These are phyloP conservation scores for Microtus ochrogaster DNA, from an alignment of 2,113 vertebrate species.

Conservation along the genomic window DNA sequence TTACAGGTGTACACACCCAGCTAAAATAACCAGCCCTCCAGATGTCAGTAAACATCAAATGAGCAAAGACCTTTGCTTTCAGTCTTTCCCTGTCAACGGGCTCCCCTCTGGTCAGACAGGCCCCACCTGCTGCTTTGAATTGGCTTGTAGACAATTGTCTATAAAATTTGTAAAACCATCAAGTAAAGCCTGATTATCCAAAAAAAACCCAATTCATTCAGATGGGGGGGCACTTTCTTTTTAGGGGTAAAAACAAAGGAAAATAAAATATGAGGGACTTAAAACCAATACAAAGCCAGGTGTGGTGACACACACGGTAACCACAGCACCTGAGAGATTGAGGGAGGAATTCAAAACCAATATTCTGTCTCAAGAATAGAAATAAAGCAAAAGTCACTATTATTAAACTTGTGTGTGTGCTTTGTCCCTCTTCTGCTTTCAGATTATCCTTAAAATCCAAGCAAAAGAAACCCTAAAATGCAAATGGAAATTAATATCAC, in stretches of 20 bases:
- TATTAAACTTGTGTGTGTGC: not conserved
- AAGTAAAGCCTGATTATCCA: not conserved
- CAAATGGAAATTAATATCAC: not conserved
- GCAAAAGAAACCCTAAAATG: not conserved
- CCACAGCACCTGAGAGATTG: too few species aligned
- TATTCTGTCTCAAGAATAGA: not conserved
- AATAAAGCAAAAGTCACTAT: not conserved
- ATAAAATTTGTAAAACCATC: conserved; percentile 3
- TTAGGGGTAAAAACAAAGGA: not conserved
- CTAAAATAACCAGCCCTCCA: not conserved
- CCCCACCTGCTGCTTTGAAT: not conserved
- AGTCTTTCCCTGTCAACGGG: accelerated
- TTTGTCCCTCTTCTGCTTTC: not conserved
- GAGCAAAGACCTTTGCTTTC: not conserved
- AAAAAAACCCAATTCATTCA: not conserved
- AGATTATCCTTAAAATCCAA: conserved; percentile 30
- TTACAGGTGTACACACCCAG: not conserved
- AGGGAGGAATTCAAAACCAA: not conserved
- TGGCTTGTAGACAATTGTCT: not conserved
- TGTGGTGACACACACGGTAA: not conserved
- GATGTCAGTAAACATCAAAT: not conserved
- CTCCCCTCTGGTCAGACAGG: not conserved
- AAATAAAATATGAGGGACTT: not conserved
- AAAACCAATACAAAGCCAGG: not conserved
- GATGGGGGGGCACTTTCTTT: not conserved